A percentile compares a stretch with the other conserved stretches of the same genome.
These are phyloP conservation scores for Rhombomys opimus DNA, from an alignment of 2,113 vertebrate species.

Conservation along the genomic window DNA sequence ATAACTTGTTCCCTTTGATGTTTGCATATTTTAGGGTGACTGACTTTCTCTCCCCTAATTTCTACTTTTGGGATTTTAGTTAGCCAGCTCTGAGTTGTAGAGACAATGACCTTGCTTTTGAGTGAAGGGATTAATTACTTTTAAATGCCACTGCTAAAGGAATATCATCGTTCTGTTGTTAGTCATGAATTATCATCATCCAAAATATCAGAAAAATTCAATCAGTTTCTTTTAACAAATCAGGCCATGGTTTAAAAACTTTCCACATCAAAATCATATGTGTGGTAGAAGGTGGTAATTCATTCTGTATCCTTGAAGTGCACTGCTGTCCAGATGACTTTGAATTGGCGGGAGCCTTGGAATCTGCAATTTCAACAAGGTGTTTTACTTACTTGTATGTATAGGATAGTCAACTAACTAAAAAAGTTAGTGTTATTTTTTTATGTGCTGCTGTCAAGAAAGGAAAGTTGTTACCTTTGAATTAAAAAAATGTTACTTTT, in stretches of 20 bases:
- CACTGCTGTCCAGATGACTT: background rate
- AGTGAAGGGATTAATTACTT: conserved; percentile 70
- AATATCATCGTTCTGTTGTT: conserved; percentile 44
- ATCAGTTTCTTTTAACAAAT: conserved; percentile 18
- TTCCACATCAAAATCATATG: background rate
- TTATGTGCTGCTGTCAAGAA: background rate
- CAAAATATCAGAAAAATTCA: conserved; percentile 16
- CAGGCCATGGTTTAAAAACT: background rate
- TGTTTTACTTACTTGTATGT: background rate
- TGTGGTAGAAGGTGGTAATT: background rate
- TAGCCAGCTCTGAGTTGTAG: conserved; percentile 27
- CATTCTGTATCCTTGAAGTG: background rate
- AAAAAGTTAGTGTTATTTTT: background rate
- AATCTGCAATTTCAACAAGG: background rate
- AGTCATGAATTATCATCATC: background rate
- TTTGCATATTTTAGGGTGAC: conserved; percentile 55
- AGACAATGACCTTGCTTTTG: conserved; percentile 68
- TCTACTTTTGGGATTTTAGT: conserved; percentile 73
- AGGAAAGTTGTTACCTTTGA: background rate
- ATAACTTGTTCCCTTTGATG: conserved; percentile 52
- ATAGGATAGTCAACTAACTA: background rate
- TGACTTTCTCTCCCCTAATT: conserved; percentile 62
- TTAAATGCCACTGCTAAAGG: conserved; percentile 62
- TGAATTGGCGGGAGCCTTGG: background rate
- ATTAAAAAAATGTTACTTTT: background rate